Percentiles rank a stretch among this genome's conserved stretches.
phyloP scores from a whole-genome alignment of 1,140 invertebrate genomes.

The Colletes latitarsis region DNA sequence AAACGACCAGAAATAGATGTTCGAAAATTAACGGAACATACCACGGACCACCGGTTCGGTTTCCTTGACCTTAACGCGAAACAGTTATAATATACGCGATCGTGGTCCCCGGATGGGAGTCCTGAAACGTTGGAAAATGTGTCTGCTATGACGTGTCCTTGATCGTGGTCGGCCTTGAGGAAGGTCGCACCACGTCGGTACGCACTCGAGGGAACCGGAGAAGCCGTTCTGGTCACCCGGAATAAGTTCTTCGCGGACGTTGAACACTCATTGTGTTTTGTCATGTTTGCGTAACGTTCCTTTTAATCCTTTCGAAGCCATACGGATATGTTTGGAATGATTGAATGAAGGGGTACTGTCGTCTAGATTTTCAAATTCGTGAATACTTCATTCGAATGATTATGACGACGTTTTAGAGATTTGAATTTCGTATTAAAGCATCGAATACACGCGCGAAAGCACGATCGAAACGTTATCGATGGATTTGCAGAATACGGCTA shows the following conservation, averaged over 20 bases:
- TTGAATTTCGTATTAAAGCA: too few species aligned
- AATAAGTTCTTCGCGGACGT: constrained; percentile 29
- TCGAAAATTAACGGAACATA: constrained; percentile 46
- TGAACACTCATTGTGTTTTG: not conserved
- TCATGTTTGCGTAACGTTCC: not conserved
- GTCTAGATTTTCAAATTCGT: too few species aligned
- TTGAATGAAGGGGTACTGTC: too few species aligned
- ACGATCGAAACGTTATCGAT: too few species aligned
- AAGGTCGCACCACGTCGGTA: constrained; percentile 57
- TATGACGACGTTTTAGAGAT: too few species aligned
- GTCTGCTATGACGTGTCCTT: not conserved
- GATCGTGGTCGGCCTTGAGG: constrained; percentile 52
- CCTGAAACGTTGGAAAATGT: constrained; percentile 44
- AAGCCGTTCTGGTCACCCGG: not conserved
- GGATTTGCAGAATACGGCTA: too few species aligned
- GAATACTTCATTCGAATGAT: too few species aligned
- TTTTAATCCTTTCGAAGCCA: not conserved
- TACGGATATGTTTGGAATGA: too few species aligned
- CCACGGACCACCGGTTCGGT: constrained; percentile 10
- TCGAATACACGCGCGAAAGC: too few species aligned
- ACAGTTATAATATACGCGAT: constrained; percentile 43
- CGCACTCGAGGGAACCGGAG: constrained; percentile 22
- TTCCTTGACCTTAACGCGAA: constrained; percentile 44
- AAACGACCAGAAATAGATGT: not conserved
- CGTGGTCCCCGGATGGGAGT: not conserved